phyloP scores from a whole-genome alignment of 2,888 invertebrate genomes.

The Drosophila multiciliata region DNA sequence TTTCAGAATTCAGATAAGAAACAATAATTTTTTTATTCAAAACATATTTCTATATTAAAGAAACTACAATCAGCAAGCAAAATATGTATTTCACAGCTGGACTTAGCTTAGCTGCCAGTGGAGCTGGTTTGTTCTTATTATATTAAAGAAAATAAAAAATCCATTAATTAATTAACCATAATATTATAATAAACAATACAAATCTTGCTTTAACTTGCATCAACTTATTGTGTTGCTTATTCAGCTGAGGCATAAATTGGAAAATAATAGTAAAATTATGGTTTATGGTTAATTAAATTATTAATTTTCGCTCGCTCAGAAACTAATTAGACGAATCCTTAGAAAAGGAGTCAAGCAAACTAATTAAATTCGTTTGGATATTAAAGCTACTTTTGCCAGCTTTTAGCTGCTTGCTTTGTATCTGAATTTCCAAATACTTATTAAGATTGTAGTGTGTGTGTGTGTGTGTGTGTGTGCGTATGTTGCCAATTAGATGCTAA shows the following conservation, averaged over 20 bases:
- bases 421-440: conserved; percentile 1
- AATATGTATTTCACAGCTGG: background rate
- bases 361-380: background rate
- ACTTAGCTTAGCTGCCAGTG: background rate
- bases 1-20: background rate
- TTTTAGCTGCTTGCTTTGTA: conserved; percentile 4
- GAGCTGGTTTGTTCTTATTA: background rate
- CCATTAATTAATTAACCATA: background rate
- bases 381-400: background rate
- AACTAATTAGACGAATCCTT: background rate
- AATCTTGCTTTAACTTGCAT: background rate
- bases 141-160: background rate
- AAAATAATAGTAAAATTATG: background rate
- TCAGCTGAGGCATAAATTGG: background rate
- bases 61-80: background rate
- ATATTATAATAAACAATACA: background rate
- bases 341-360: background rate
- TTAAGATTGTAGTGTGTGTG: background rate
- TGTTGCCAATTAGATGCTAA: conserved; percentile 44
- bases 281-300: background rate
- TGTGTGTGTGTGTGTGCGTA: conserved; percentile 15
- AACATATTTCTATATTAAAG: background rate
- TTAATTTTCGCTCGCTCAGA: background rate
- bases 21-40: background rate
- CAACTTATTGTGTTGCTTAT: background rate